These are phyloP conservation scores for Ammodytes dubius DNA, from an alignment of 2,113 vertebrate genomes.

Conservation along the genomic window DNA sequence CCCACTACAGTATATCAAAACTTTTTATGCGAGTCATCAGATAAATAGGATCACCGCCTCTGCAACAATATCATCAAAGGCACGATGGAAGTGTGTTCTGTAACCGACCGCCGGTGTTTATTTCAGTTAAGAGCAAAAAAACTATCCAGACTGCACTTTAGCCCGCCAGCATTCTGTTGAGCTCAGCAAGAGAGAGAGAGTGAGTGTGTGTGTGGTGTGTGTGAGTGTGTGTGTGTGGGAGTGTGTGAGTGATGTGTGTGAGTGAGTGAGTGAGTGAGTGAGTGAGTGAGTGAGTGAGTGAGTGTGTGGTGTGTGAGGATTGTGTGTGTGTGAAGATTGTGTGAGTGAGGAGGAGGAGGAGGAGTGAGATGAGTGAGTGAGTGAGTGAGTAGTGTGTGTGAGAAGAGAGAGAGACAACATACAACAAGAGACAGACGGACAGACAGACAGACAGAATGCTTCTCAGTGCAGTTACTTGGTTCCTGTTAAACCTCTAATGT, in stretches of 20 bases:
- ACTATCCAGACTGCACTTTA: slow-evolving; percentile 10
- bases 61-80: background rate
- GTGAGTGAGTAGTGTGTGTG: too few species aligned
- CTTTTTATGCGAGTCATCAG: slow-evolving; percentile 21
- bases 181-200: background rate
- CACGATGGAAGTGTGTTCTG: background rate
- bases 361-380: too few species aligned
- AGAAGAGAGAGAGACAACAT: too few species aligned
- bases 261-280: too few species aligned
- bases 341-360: too few species aligned
- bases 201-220: too few species aligned
- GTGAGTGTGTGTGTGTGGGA: too few species aligned
- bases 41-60: slow-evolving; percentile 14
- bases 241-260: too few species aligned
- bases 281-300: too few species aligned
- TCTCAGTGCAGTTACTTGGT: background rate
- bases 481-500: background rate
- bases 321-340: too few species aligned
- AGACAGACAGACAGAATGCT: background rate
- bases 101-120: background rate
- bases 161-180: background rate
- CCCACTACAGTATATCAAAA: slow-evolving; percentile 21
- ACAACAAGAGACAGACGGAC: too few species aligned
- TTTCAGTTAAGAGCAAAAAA: slow-evolving; percentile 12
- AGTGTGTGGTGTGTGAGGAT: too few species aligned